Evolutionary conservation across 1,140 invertebrate genomes (phyloP), one percentile per base, ranked within the genome.

Genomic region (Drosophila nikananu): DNA sequence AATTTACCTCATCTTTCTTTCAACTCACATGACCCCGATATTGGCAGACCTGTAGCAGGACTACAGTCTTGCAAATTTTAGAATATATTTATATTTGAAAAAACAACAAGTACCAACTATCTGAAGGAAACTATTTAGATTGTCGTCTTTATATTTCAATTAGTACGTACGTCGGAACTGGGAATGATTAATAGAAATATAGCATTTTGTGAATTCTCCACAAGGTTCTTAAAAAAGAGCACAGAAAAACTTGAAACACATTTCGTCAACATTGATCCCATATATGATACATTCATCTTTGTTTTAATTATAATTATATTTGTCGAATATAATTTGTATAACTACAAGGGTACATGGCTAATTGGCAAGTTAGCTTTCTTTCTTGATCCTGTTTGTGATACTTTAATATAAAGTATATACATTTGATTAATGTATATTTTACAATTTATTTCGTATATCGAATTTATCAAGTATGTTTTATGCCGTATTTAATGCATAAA

Each of bases 371-470:
- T 15, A 15, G 13, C 3, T 23, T 23, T 12, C 21, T 23, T 48
- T 46, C 13, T 15, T 46, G n/a, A 19, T 46, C 2, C 23, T 8
- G 1, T 48, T 23, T 23, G 13, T 15, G 7, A 48, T 23, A 15
- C n/a, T 32, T 52, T 32, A 12, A 52, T 30, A 19, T n/a, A 49
- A 25, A 17, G 15, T 49, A 25, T n/a, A 10, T 32, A 32, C 32
- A 32, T 12, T 32, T 12, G 9, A 32, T 12, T 12, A 12, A 32
- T 32, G 32, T 23, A 17, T 23, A 25, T 21, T 21, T 54, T 35
- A 15, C 19, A 54, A 52, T 19, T 32, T 32, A 32, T 21, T 21
- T 52, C 27, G n/a, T 32, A 54, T 54, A 54, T 35, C 51, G 30
- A 52, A 52, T 30, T 30, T 19, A 19, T 2, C n/a, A 52, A 30